These are phyloP conservation scores for Brachionus asplanchnoidis DNA, from an alignment of 1,140 invertebrate species.

Conservation along the genomic window DNA sequence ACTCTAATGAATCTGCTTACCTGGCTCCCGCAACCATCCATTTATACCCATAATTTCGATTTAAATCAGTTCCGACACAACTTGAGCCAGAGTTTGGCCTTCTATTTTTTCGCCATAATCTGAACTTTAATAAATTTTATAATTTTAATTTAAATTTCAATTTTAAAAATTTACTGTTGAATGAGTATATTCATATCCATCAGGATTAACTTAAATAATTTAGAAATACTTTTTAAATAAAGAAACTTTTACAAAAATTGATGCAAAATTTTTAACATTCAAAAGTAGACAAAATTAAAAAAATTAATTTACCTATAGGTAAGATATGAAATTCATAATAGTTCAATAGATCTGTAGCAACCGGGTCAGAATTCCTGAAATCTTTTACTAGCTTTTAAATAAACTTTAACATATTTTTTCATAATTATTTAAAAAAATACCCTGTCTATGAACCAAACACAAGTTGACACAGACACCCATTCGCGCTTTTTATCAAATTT, in stretches of 20 bases:
- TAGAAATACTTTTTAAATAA: not conserved
- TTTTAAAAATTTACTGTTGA: not conserved
- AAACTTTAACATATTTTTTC: not conserved
- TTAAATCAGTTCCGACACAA: conserved; percentile 39
- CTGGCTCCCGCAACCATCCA: not conserved
- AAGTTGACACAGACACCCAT: conserved; percentile 7
- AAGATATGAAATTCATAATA: conserved; percentile 22
- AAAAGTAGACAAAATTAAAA: not conserved
- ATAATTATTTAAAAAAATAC: not conserved
- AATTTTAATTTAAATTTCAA: not conserved
- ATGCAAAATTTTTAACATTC: too few relatives aligned
- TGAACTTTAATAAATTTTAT: not conserved
- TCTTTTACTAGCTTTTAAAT: not conserved
- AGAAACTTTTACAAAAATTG: too few relatives aligned
- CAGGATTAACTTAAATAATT: conserved; percentile 13
- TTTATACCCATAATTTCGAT: conserved; percentile 16
- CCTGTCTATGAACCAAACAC: conserved; percentile 24
- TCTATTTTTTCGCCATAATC: conserved; percentile 44
- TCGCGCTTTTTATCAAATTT: not conserved
- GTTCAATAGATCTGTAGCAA: not conserved
- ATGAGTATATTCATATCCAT: conserved; percentile 29
- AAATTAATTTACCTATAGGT: not conserved
- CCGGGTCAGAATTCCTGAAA: not conserved
- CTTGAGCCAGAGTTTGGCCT: not conserved
- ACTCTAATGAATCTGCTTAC: too few relatives aligned